Evolutionary conservation across 2,888 invertebrate genomes (phyloP).

Genomic region (Ichneumoninae sp.): DNA sequence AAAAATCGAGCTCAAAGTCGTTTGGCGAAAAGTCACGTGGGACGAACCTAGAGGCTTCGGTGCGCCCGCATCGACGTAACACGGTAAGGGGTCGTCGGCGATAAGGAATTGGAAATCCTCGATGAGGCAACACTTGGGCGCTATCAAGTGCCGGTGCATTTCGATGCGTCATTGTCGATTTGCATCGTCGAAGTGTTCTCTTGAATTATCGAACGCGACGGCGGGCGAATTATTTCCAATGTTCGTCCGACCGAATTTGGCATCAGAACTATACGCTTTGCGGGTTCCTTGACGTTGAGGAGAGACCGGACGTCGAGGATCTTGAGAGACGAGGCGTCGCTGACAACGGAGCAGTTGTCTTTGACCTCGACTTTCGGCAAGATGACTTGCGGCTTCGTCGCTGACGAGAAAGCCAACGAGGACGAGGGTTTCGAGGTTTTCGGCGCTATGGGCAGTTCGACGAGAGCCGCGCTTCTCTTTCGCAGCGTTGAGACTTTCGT

Average conservation of each 20-base stretch:
- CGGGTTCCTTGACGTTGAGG: constrained; percentile 67
- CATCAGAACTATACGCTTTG: constrained; percentile 74
- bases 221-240: constrained; percentile 64
- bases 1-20: background rate
- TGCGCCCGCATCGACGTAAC: constrained; percentile 4
- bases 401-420: constrained; percentile 35
- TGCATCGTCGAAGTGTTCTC: constrained; percentile 75
- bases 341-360: constrained; percentile 68
- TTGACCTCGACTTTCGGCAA: constrained; percentile 75
- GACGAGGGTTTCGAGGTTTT: constrained; percentile 65
- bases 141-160: constrained; percentile 75
- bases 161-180: constrained; percentile 75
- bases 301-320: constrained; percentile 71
- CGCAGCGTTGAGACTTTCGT: background rate
- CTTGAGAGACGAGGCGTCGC: constrained; percentile 74
- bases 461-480: background rate
- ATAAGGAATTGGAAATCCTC: constrained; percentile 31
- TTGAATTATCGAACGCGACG: constrained; percentile 73
- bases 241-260: constrained; percentile 69
- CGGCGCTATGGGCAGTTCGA: constrained; percentile 70
- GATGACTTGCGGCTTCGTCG: constrained; percentile 74
- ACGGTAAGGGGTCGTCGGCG: background rate
- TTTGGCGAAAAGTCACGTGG: background rate
- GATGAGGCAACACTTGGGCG: background rate
- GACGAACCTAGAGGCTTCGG: background rate